Evolutionary conservation across 2,797 vertebrate genomes (phyloP).

Genomic region (Mus minutoides): DNA sequence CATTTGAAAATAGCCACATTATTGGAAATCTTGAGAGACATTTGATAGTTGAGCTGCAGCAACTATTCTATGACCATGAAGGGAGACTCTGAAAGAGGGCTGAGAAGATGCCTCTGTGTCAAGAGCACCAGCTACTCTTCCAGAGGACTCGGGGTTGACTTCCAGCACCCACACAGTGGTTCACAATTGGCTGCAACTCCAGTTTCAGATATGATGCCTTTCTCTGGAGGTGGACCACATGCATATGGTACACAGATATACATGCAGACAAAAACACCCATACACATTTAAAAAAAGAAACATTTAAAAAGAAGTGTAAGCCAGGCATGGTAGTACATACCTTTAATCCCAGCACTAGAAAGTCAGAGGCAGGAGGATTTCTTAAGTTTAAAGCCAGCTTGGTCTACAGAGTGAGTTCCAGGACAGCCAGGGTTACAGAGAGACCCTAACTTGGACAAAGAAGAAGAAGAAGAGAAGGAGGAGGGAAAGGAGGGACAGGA

Average conservation of each 20-base stretch:
- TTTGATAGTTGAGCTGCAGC: not conserved
- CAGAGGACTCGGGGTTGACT: not conserved
- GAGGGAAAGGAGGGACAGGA: not conserved
- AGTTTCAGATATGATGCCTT: not conserved
- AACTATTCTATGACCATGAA: conserved; percentile 6
- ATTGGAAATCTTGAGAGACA: not conserved
- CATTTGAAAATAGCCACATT: not conserved
- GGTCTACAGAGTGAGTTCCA: not conserved
- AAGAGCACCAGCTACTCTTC: not conserved
- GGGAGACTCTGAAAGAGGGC: not conserved
- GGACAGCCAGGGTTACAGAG: not conserved
- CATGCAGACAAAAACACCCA: not conserved
- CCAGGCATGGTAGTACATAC: not conserved
- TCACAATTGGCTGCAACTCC: not conserved
- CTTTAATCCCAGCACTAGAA: not conserved
- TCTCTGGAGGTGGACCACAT: not conserved
- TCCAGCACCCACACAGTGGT: not conserved
- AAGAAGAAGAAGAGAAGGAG: not conserved
- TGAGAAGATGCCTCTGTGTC: not conserved
- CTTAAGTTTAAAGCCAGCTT: not conserved
- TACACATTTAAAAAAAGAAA: not conserved
- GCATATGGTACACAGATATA: not conserved
- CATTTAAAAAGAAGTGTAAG: not conserved
- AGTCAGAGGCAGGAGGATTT: not conserved
- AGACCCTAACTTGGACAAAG: not conserved